phyloP scores from a whole-genome alignment of 2,888 invertebrate genomes.

The Andrena dorsata region DNA sequence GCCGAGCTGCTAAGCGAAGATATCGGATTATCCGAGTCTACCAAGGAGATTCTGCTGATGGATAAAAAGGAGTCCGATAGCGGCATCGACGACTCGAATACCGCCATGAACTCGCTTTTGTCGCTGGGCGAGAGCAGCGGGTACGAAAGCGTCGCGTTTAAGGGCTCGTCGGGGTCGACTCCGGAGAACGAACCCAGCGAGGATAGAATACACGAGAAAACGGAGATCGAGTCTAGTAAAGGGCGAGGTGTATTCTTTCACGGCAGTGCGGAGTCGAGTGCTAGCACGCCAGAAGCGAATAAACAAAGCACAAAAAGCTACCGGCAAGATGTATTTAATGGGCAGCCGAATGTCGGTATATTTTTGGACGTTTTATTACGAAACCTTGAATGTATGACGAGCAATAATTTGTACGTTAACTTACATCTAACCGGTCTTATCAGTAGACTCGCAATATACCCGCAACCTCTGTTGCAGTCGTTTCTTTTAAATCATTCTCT shows the following conservation, averaged over 20 bases:
- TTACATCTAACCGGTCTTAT: constrained; percentile 95
- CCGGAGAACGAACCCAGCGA: constrained; percentile 82
- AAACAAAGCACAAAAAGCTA: constrained; percentile 65
- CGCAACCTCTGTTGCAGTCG: constrained; percentile 94
- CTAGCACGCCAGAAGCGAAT: constrained; percentile 33
- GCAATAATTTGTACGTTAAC: constrained; percentile 94
- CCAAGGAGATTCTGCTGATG: constrained; percentile 52
- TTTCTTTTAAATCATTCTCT: constrained; percentile 94
- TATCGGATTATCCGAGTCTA: constrained; percentile 60
- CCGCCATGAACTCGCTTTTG: constrained; percentile 87
- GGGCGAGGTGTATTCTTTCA: constrained; percentile 65
- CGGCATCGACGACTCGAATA: constrained; percentile 76
- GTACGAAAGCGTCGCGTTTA: constrained; percentile 89
- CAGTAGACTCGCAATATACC: constrained; percentile 94
- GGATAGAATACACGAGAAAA: constrained; percentile 73
- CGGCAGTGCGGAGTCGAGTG: constrained; percentile 41
- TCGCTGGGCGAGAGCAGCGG: constrained; percentile 92
- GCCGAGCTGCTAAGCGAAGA: constrained; percentile 81
- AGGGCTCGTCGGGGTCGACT: constrained; percentile 85
- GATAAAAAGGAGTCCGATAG: constrained; percentile 69
- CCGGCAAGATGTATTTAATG: constrained; percentile 77
- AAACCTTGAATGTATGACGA: constrained; percentile 93
- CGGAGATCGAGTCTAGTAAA: constrained; percentile 53
- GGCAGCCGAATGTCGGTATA: constrained; percentile 83
- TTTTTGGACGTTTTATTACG: constrained; percentile 93